Percentiles rank a stretch among this genome's conserved stretches.
Evolutionary conservation across 2,797 vertebrate species (phyloP).

Genomic region (Chiroxiphia lanceolata): DNA sequence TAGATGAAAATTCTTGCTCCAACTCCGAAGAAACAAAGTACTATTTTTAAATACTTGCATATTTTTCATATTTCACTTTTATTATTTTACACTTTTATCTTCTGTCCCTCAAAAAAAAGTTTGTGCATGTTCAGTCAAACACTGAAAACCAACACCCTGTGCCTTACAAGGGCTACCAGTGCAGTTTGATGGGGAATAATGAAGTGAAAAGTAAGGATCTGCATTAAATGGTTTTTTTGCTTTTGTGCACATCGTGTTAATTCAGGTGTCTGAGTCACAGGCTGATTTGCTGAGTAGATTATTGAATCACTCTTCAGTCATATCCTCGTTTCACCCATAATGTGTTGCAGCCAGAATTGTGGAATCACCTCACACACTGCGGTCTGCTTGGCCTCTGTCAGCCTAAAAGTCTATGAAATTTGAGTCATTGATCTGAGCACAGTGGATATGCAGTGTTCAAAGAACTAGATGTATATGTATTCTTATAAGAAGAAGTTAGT

Average conservation of each 20-base stretch:
- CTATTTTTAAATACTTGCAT: background rate
- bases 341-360: background rate
- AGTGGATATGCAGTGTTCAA: background rate
- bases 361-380: background rate
- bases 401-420: background rate
- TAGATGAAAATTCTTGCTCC: background rate
- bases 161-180: background rate
- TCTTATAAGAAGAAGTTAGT: background rate
- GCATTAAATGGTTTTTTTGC: background rate
- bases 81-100: background rate
- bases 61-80: background rate
- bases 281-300: background rate
- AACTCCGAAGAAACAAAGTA: background rate
- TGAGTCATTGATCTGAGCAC: background rate
- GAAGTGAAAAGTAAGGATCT: background rate
- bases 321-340: background rate
- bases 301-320: background rate
- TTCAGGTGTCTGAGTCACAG: background rate
- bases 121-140: background rate
- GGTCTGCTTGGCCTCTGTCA: background rate
- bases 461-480: background rate
- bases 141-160: background rate
- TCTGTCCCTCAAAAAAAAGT: background rate
- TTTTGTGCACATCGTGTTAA: background rate
- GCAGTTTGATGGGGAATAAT: background rate